phyloP scores from a whole-genome alignment of 2,797 vertebrate genomes.

The Danio tinwini region DNA sequence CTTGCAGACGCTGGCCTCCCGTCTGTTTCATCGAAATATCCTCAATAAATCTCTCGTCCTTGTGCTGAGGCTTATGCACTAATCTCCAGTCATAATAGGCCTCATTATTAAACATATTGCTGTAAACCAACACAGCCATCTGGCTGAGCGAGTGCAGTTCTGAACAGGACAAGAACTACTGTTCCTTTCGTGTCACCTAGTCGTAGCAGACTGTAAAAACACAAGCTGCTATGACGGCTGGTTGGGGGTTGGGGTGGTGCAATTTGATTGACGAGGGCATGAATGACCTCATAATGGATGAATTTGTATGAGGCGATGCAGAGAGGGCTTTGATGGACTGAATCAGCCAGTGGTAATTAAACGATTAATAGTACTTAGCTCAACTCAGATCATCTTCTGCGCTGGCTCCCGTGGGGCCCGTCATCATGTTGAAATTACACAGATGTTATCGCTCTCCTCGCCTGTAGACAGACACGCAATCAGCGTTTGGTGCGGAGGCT shows the following conservation, averaged over 20 bases:
- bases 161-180: constrained; percentile 37
- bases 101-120: constrained; percentile 53
- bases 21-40: constrained; percentile 32
- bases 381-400: constrained; percentile 61
- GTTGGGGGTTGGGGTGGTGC: constrained; percentile 21
- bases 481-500: constrained; percentile 35
- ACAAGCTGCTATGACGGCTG: constrained; percentile 29
- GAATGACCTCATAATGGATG: constrained; percentile 57
- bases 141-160: constrained; percentile 35
- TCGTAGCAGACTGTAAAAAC: constrained; percentile 42
- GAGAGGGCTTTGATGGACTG: constrained; percentile 59
- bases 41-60: constrained; percentile 38
- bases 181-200: constrained; percentile 48
- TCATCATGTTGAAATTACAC: constrained; percentile 63
- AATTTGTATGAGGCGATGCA: constrained; percentile 59
- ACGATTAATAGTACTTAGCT: constrained; percentile 64
- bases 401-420: constrained; percentile 58
- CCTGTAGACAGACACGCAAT: constrained; percentile 53
- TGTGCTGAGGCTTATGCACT: constrained; percentile 33
- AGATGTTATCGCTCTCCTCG: constrained; percentile 56
- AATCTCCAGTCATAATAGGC: constrained; percentile 47
- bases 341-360: constrained; percentile 66
- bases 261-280: constrained; percentile 52
- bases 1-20: constrained; percentile 2
- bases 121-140: constrained; percentile 49